A percentile compares a stretch with the other conserved stretches of the same genome.
phyloP scores from a whole-genome alignment of 2,113 vertebrate species.

The Aphyosemion australe region DNA sequence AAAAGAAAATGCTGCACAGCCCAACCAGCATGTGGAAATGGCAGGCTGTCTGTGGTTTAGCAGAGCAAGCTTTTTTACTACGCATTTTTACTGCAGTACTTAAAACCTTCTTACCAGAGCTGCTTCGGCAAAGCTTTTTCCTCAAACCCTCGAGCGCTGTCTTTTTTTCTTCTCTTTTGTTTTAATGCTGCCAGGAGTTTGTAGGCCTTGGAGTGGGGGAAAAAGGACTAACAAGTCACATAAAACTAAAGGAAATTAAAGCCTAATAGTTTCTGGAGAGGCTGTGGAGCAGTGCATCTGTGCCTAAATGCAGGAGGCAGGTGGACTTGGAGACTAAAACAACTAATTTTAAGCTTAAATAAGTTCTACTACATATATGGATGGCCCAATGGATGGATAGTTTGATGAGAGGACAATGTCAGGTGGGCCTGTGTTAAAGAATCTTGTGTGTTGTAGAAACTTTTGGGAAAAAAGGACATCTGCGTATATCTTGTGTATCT shows the following conservation, averaged over 20 bases:
- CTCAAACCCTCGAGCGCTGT: constrained; percentile 19
- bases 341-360: background rate
- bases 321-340: no score
- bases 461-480: background rate
- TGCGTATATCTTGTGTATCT: no score
- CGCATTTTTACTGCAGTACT: constrained; percentile 33
- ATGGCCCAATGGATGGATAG: background rate
- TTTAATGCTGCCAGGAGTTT: constrained; percentile 7
- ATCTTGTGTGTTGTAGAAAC: background rate
- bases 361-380: background rate
- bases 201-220: constrained; percentile 12
- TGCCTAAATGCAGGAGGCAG: constrained; percentile 20
- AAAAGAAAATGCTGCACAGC: constrained; percentile 36
- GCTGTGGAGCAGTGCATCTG: constrained; percentile 2
- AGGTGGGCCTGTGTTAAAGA: no score
- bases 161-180: constrained; percentile 3
- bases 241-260: constrained; percentile 39
- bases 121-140: constrained; percentile 30
- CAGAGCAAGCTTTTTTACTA: background rate
- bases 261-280: constrained; percentile 22
- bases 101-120: constrained; percentile 32
- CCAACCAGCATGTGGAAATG: constrained; percentile 52
- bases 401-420: background rate
- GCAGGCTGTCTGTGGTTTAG: constrained; percentile 43
- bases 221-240: constrained; percentile 23